A percentile compares a stretch with the other conserved stretches of the same genome.
phyloP scores from a whole-genome alignment of 92 coral and sea anemone species.

The Paramuricea clavata region DNA sequence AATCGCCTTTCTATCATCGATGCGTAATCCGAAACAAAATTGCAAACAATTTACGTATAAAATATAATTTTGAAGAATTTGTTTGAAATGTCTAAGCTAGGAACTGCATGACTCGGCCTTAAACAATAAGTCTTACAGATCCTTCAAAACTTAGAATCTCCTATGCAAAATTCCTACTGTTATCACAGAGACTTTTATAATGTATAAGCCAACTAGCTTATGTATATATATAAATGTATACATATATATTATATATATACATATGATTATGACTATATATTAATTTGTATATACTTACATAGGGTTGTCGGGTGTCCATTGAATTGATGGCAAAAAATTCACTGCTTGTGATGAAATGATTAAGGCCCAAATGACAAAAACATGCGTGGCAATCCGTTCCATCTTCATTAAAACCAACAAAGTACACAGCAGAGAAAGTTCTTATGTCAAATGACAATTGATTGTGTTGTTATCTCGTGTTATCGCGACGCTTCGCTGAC shows the following conservation, averaged over 20 bases:
- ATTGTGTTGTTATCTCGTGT: background rate
- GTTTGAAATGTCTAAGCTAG: too few species aligned
- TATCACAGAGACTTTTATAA: too few species aligned
- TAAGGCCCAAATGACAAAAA: background rate
- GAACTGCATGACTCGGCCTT: too few species aligned
- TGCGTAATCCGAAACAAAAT: too few species aligned
- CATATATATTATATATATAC: background rate
- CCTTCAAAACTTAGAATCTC: too few species aligned
- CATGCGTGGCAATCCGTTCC: background rate
- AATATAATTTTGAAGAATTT: too few species aligned
- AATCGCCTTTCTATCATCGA: too few species aligned
- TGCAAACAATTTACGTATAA: too few species aligned
- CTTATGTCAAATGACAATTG: background rate
- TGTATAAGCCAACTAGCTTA: too few species aligned
- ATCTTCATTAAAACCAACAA: background rate
- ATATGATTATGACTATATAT: background rate
- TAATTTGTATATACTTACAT: background rate
- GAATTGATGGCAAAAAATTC: slow-evolving; percentile 33
- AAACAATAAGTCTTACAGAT: too few species aligned
- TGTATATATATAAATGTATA: too few species aligned
- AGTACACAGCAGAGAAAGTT: background rate
- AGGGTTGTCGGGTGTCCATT: slow-evolving; percentile 35
- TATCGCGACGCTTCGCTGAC: background rate
- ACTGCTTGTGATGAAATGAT: slow-evolving; percentile 1
- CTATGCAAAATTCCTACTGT: too few species aligned